Evolutionary conservation across 1,140 invertebrate genomes (phyloP), one percentile per base, ranked within the genome.

Genomic region (Ceratitis capitata): DNA sequence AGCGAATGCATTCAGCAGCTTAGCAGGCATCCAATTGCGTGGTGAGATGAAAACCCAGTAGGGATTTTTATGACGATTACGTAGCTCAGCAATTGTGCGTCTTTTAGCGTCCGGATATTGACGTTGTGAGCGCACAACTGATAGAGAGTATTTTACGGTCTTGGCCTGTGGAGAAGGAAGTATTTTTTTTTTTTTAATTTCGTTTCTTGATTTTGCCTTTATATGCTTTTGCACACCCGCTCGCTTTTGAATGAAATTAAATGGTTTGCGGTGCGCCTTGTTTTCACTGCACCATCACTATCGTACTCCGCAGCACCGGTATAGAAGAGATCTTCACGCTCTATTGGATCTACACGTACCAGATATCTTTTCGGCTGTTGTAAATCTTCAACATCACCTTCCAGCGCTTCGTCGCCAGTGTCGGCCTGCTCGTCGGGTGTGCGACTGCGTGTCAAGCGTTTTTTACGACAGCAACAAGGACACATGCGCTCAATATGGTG

Each of bases 291-390:
- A 9, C 1, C 9, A 4, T 78, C 69, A 26, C 19, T 45, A 84
- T 42, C 69, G 16, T 78, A 78, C 1, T 9, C 19, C 42, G 69
- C 87, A 1, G 86, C 88, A 0, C 90, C 90, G 0, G 89, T 91
- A 26, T 91, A 91, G 53, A 90, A 91, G 3, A 91, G 82, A 87
- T 91, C 90, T 9, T 91, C 87, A 6, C 86, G 87, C 83, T 90
- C 87, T 2, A 91, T 83, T 3, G 88, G 88, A 82, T 89, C 88
- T 9, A 78, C 1, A 26, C 69, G 69, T 12, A 78, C 6, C 10
- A 78, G 1, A 29, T 23, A 78, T 23, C 10, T 45, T 1, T 16
- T 14, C 5, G 2, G 39, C 12, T 14, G 5, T 23, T 12, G 19
- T 45, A 12, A 4, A 10, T 74, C 12, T 74, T 3, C 69, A 23